Conservation (phyloP, 2,888 invertebrate genomes). For the Trileptium ribeirensis region DNA sequence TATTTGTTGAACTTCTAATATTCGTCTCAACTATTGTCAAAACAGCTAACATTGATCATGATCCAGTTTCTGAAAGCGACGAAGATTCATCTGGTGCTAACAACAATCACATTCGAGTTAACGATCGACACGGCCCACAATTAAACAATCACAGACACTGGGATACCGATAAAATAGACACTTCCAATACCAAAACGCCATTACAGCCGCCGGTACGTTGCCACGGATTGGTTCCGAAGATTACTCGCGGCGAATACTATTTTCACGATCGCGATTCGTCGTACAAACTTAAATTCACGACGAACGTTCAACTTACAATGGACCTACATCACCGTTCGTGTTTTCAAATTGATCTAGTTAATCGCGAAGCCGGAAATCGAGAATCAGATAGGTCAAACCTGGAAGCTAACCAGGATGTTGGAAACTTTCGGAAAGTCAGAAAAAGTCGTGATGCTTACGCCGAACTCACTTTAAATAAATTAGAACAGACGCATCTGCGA, state of each 20-base stretch:
- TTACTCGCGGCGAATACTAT: constrained; percentile 11
- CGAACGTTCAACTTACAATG: background rate
- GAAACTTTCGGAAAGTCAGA: background rate
- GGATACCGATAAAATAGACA: no score
- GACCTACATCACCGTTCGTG: constrained; percentile 13
- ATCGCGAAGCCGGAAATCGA: background rate
- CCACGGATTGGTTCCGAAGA: constrained; percentile 11
- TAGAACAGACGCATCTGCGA: no score
- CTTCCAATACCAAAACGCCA: background rate
- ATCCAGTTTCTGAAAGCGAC: no score
- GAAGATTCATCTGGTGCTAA: no score
- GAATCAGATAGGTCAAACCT: background rate
- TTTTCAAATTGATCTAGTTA: constrained; percentile 1
- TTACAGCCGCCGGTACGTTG: constrained; percentile 7
- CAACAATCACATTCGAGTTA: no score
- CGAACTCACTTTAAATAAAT: background rate
- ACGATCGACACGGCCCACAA: no score
- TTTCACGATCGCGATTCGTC: constrained; percentile 6
- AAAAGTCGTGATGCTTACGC: background rate
- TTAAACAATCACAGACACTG: no score
- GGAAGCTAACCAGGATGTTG: background rate
- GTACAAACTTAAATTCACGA: constrained; percentile 9
- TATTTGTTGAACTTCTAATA: no score
- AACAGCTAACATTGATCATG: no score
- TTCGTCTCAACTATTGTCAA: no score